A percentile compares a stretch with the other conserved stretches of the same genome.
Conservation (phyloP, 2,113 vertebrate species). For the Cettia cetti region DNA sequence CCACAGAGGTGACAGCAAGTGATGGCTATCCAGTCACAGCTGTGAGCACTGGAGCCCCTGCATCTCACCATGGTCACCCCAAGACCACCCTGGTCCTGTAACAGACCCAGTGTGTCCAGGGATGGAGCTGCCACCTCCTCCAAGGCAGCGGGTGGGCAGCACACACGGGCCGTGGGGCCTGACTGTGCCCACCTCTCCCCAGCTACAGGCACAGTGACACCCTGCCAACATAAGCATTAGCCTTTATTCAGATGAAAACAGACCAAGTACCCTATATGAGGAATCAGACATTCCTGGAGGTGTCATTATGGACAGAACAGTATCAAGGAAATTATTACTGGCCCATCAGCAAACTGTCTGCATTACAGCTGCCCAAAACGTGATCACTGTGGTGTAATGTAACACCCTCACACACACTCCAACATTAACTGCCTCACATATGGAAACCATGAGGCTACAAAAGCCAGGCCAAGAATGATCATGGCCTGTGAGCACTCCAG, state of each 20-base stretch:
- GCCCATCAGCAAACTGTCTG: neutral
- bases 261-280: neutral
- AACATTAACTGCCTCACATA: neutral
- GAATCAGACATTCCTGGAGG: neutral
- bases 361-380: neutral
- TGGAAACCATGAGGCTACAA: constrained; percentile 29
- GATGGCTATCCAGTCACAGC: neutral
- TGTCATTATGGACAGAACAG: neutral
- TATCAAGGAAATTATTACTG: neutral
- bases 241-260: neutral
- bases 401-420: neutral
- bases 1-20: rapidly evolving
- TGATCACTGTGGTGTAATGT: neutral
- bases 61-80: neutral
- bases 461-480: neutral
- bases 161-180: rapidly evolving
- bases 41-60: neutral
- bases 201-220: neutral
- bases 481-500: neutral
- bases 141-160: neutral
- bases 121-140: neutral
- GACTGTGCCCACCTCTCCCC: neutral
- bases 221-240: rapidly evolving
- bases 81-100: neutral
- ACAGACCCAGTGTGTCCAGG: rapidly evolving